Evolutionary conservation across 2,113 vertebrate species (phyloP).

Genomic region (Vidua macroura): DNA sequence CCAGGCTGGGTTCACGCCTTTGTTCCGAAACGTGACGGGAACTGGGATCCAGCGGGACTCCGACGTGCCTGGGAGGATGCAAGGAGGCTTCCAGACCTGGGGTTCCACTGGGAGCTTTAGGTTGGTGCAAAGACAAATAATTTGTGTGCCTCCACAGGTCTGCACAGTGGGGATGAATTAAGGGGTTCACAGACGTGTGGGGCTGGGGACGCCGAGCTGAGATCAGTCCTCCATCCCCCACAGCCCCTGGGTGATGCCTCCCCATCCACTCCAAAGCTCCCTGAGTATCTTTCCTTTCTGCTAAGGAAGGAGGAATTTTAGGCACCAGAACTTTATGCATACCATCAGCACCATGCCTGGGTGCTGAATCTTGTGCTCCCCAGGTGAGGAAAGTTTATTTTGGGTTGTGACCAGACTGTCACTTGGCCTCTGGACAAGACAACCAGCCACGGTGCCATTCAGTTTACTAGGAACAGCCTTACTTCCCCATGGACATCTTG

Average conservation of each 20-base stretch:
- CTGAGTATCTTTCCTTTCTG: background rate
- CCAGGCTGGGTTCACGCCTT: background rate
- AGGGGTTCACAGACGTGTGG: background rate
- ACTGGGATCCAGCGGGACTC: rapidly evolving
- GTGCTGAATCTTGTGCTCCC: background rate
- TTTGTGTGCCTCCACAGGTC: background rate
- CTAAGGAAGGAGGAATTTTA: background rate
- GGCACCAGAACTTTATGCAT: background rate
- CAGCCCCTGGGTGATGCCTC: background rate
- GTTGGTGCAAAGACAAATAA: background rate
- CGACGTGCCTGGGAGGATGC: background rate
- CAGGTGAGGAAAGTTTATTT: background rate
- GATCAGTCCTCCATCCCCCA: background rate
- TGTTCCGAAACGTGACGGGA: rapidly evolving
- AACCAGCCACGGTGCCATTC: background rate
- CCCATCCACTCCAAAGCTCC: background rate
- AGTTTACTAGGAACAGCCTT: conserved; percentile 22
- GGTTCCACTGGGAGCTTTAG: background rate
- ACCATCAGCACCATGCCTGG: background rate
- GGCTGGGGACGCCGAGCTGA: background rate
- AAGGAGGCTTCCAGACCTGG: background rate
- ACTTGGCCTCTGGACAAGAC: background rate
- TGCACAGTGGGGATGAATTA: background rate
- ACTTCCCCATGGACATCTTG: background rate
- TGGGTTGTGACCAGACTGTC: background rate